Evolutionary conservation across 2,888 invertebrate genomes (phyloP).

Genomic region (Epicampocera succincta): DNA sequence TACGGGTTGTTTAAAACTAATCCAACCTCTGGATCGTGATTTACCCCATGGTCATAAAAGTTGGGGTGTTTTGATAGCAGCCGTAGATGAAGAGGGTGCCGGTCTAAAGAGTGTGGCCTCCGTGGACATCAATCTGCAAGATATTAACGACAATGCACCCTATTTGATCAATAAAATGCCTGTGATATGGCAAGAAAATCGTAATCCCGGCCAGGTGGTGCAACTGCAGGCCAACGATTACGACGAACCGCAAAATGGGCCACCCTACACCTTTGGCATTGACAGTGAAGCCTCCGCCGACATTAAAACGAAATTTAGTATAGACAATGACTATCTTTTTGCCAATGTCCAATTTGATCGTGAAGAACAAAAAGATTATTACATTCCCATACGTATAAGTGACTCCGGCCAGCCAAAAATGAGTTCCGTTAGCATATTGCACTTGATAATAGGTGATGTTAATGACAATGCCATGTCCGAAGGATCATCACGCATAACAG

Average conservation of each 20-base stretch:
- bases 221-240: slow-evolving; percentile 89
- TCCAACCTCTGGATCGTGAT: slow-evolving; percentile 92
- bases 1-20: slow-evolving; percentile 86
- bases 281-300: slow-evolving; percentile 85
- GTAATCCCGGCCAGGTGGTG: slow-evolving; percentile 86
- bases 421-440: slow-evolving; percentile 91
- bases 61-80: slow-evolving; percentile 89
- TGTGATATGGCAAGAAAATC: slow-evolving; percentile 92
- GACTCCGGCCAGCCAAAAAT: slow-evolving; percentile 90
- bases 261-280: slow-evolving; percentile 88
- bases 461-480: slow-evolving; percentile 96
- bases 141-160: slow-evolving; percentile 97
- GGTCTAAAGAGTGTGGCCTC: slow-evolving; percentile 85
- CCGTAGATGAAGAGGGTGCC: slow-evolving; percentile 89
- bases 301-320: slow-evolving; percentile 87
- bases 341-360: slow-evolving; percentile 92
- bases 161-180: slow-evolving; percentile 90
- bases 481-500: slow-evolving; percentile 94
- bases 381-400: slow-evolving; percentile 93
- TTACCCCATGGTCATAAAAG: slow-evolving; percentile 91
- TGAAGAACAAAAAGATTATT: slow-evolving; percentile 92
- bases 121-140: slow-evolving; percentile 87
- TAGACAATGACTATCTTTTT: slow-evolving; percentile 86
- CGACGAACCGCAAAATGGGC: slow-evolving; percentile 91
- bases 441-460: slow-evolving; percentile 95